A percentile compares a stretch with the other conserved stretches of the same genome.
Evolutionary conservation across 1,140 invertebrate genomes (phyloP).

Genomic region (Macrobrachium nipponense): DNA sequence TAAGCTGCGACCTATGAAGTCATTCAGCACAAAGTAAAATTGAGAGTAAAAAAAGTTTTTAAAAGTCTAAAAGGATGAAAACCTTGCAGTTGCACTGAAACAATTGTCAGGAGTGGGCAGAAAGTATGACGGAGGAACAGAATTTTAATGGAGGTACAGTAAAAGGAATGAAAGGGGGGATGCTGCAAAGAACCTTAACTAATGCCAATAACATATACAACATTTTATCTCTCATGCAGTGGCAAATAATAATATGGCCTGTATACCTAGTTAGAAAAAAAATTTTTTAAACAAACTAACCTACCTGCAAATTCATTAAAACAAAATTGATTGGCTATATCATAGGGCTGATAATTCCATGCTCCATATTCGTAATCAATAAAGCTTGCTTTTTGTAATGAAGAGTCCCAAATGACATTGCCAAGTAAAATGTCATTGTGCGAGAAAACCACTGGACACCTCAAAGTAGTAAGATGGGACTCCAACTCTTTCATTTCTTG

Average conservation of each 20-base stretch:
- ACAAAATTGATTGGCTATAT: conserved; percentile 98
- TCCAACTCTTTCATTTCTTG: conserved; percentile 49
- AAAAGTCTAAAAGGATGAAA: too few species aligned
- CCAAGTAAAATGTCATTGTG: conserved; percentile 97
- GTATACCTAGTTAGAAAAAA: too few species aligned
- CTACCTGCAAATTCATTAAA: conserved; percentile 97
- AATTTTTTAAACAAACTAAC: neutral
- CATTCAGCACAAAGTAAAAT: too few species aligned
- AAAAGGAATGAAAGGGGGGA: too few species aligned
- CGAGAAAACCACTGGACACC: conserved; percentile 86
- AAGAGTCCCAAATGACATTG: conserved; percentile 85
- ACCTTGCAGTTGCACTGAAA: too few species aligned
- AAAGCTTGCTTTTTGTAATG: conserved; percentile 78
- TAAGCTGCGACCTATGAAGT: too few species aligned
- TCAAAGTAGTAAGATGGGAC: conserved; percentile 25
- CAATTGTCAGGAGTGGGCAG: too few species aligned
- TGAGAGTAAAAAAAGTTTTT: too few species aligned
- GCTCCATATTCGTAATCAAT: conserved; percentile 98
- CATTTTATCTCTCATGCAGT: neutral
- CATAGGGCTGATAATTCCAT: conserved; percentile 94
- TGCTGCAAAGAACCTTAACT: too few species aligned
- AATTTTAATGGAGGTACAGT: too few species aligned
- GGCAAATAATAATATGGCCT: neutral
- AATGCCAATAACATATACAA: too few species aligned
- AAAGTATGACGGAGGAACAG: too few species aligned